Evolutionary conservation across 2,113 vertebrate genomes (phyloP).

Genomic region (Alces alces): DNA sequence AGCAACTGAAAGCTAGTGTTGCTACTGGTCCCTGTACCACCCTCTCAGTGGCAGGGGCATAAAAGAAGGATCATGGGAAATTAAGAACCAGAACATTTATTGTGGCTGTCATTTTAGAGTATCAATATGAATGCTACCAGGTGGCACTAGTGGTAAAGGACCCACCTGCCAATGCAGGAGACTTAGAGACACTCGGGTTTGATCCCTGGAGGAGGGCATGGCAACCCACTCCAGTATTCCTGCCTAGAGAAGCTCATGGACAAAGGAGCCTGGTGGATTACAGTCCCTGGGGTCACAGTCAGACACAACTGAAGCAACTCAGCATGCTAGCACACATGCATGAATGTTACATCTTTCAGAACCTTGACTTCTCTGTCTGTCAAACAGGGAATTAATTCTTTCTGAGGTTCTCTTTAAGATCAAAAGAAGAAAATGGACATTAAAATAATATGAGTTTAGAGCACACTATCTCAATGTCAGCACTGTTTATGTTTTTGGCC

Average conservation of each 20-base stretch:
- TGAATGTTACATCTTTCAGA: neutral
- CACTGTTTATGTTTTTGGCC: neutral
- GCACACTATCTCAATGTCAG: neutral
- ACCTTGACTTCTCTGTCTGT: neutral
- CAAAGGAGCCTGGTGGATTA: neutral
- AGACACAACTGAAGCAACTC: neutral
- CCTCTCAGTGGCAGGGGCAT: neutral
- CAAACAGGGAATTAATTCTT: neutral
- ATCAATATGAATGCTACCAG: neutral
- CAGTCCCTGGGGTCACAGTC: neutral
- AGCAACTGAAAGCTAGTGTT: neutral
- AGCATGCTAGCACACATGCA: neutral
- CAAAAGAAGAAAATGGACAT: slow-evolving; percentile 15
- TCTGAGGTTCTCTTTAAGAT: neutral
- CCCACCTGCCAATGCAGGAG: neutral
- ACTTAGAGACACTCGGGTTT: neutral
- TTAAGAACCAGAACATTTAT: neutral
- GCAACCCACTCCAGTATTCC: neutral
- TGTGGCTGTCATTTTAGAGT: neutral
- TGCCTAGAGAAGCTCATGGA: neutral
- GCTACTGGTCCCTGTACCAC: neutral
- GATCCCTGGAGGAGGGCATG: neutral
- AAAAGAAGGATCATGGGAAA: neutral
- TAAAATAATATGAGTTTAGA: neutral
- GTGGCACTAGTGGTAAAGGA: neutral